These are phyloP conservation scores for Lagopus muta DNA, from an alignment of 2,113 vertebrate species.

Conservation along the genomic window DNA sequence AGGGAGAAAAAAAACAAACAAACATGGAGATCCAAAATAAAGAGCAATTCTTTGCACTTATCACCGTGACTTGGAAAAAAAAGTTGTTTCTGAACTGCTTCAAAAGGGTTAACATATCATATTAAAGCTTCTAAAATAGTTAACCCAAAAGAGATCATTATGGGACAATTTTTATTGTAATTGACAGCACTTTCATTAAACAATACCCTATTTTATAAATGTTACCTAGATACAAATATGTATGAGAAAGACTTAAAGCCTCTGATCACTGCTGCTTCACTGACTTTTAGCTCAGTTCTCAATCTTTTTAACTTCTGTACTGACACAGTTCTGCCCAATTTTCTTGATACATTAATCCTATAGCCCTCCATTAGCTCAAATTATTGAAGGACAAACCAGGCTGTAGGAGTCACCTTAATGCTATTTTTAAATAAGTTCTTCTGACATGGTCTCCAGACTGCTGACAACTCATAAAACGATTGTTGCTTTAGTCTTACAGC, in stretches of 20 bases:
- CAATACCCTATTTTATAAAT: neutral
- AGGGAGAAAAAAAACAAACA: neutral
- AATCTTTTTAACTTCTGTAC: neutral
- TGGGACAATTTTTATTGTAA: neutral
- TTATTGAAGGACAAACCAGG: conserved; percentile 45
- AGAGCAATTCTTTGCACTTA: neutral
- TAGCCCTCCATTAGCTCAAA: conserved; percentile 19
- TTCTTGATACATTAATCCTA: conserved; percentile 25
- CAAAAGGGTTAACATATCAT: neutral
- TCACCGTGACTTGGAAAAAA: neutral
- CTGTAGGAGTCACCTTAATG: conserved; percentile 1
- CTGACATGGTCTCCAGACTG: neutral
- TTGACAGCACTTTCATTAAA: neutral
- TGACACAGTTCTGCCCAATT: neutral
- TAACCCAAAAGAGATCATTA: neutral
- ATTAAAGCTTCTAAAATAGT: neutral
- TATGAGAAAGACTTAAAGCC: neutral
- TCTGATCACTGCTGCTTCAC: conserved; percentile 14
- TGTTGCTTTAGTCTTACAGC: conserved; percentile 16
- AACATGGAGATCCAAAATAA: neutral
- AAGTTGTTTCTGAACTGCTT: neutral
- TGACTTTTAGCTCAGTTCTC: conserved; percentile 21
- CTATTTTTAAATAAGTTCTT: conserved; percentile 25
- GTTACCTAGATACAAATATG: neutral
- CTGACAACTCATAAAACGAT: conserved; percentile 28